Percentiles rank a stretch among this genome's conserved stretches.
phyloP scores from a whole-genome alignment of 1,140 invertebrate genomes.

The Calycopis cecrops region DNA sequence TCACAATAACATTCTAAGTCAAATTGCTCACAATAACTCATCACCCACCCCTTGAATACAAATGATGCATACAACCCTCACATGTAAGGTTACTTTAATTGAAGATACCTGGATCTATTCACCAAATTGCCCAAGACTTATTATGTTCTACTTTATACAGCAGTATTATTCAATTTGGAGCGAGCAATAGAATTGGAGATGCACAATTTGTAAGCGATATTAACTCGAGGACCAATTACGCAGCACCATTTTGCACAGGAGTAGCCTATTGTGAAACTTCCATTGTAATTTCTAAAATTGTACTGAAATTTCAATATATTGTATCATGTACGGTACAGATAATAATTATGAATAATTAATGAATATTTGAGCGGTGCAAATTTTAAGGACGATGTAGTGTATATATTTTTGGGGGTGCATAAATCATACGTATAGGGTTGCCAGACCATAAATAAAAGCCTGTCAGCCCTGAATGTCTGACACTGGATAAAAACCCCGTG shows the following conservation, averaged over 20 bases:
- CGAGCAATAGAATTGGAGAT: slow-evolving; percentile 17
- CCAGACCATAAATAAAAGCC: no score
- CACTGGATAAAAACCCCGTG: no score
- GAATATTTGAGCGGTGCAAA: slow-evolving; percentile 12
- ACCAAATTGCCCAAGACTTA: slow-evolving; percentile 10
- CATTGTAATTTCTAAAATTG: slow-evolving; percentile 13
- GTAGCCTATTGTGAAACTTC: slow-evolving; percentile 7
- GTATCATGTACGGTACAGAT: slow-evolving; percentile 10
- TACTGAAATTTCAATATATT: slow-evolving; percentile 8
- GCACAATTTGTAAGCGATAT: slow-evolving; percentile 20
- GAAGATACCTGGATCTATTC: neutral
- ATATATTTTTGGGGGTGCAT: slow-evolving; percentile 6
- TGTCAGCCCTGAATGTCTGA: no score
- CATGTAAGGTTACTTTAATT: neutral
- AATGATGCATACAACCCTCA: no score
- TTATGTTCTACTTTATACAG: slow-evolving; percentile 23
- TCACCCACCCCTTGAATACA: no score
- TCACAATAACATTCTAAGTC: no score
- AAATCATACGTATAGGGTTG: neutral
- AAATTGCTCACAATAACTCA: no score
- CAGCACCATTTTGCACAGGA: slow-evolving; percentile 10
- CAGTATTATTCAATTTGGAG: slow-evolving; percentile 22
- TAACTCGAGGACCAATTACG: slow-evolving; percentile 15
- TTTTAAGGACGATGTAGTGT: slow-evolving; percentile 8
- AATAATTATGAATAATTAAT: slow-evolving; percentile 14